These are phyloP conservation scores for Lutraria rhynchaena DNA, from an alignment of 1,140 invertebrate species.

Conservation along the genomic window DNA sequence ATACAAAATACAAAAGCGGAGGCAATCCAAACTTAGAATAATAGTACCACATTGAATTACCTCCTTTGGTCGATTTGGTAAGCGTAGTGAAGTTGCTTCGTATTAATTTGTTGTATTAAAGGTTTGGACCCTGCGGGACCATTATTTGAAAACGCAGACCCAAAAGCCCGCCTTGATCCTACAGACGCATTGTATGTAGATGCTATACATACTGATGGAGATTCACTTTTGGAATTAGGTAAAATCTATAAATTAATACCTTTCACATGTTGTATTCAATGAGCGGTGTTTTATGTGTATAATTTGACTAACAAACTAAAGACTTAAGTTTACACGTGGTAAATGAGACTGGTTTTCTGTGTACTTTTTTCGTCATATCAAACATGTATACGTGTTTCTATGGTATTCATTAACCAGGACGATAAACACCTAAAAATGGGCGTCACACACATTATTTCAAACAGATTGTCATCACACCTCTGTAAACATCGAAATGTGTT, in stretches of 20 bases:
- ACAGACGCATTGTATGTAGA: slow-evolving; percentile 95
- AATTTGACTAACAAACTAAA: too few species aligned
- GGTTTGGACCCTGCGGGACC: slow-evolving; percentile 89
- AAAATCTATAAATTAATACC: too few species aligned
- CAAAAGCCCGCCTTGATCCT: slow-evolving; percentile 80
- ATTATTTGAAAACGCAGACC: slow-evolving; percentile 84
- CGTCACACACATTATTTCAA: background rate
- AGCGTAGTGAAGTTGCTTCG: too few species aligned
- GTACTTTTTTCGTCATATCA: background rate
- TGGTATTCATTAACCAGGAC: background rate
- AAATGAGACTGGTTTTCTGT: too few species aligned
- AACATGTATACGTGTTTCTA: background rate
- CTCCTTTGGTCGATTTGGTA: too few species aligned
- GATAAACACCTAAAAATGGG: background rate
- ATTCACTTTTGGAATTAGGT: slow-evolving; percentile 78
- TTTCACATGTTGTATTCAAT: too few species aligned
- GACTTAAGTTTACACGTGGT: too few species aligned
- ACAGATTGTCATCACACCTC: background rate
- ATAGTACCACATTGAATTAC: too few species aligned
- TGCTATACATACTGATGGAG: slow-evolving; percentile 96
- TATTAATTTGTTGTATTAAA: too few species aligned
- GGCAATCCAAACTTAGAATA: too few species aligned
- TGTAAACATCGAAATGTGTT: background rate
- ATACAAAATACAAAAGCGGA: too few species aligned
- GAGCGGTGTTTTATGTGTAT: too few species aligned